These are phyloP conservation scores for Cassiopea xamachana DNA, from an alignment of 30 jellyfish, hydroid and myxozoan genomes.

Conservation along the genomic window DNA sequence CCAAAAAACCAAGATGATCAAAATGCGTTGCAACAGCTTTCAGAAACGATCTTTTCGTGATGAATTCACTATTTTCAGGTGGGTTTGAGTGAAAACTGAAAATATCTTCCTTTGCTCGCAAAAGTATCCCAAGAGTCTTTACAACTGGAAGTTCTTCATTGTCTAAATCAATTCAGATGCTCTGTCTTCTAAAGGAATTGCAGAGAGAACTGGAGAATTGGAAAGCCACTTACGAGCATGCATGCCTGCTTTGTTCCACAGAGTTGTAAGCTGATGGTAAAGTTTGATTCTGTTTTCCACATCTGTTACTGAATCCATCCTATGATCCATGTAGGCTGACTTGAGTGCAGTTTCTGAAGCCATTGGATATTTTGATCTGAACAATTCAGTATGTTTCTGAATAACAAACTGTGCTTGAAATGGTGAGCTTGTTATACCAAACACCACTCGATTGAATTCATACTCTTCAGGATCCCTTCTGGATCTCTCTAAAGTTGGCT, in stretches of 20 bases:
- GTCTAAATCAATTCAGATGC: slow-evolving; percentile 36
- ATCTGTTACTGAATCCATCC: slow-evolving; percentile 63
- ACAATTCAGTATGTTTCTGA: slow-evolving; percentile 55
- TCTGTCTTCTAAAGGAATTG: slow-evolving; percentile 62
- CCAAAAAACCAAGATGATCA: slow-evolving; percentile 64
- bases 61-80: background rate
- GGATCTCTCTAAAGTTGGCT: too few species aligned
- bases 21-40: slow-evolving; percentile 38
- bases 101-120: slow-evolving; percentile 31
- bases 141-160: background rate
- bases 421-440: slow-evolving; percentile 58
- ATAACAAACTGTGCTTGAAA: slow-evolving; percentile 55
- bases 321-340: slow-evolving; percentile 81
- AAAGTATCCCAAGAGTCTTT: slow-evolving; percentile 44
- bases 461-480: slow-evolving; percentile 42
- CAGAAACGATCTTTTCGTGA: slow-evolving; percentile 57
- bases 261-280: slow-evolving; percentile 25
- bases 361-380: slow-evolving; percentile 38
- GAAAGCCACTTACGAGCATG: slow-evolving; percentile 80
- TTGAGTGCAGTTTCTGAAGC: slow-evolving; percentile 69
- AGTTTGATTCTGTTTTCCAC: slow-evolving; percentile 29
- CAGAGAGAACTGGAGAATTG: slow-evolving; percentile 50
- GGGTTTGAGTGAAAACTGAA: slow-evolving; percentile 26
- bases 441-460: slow-evolving; percentile 71
- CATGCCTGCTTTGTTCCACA: slow-evolving; percentile 75